A percentile compares a stretch with the other conserved stretches of the same genome.
phyloP scores from a whole-genome alignment of 2,797 vertebrate genomes.

The Protosalanx chinensis region DNA sequence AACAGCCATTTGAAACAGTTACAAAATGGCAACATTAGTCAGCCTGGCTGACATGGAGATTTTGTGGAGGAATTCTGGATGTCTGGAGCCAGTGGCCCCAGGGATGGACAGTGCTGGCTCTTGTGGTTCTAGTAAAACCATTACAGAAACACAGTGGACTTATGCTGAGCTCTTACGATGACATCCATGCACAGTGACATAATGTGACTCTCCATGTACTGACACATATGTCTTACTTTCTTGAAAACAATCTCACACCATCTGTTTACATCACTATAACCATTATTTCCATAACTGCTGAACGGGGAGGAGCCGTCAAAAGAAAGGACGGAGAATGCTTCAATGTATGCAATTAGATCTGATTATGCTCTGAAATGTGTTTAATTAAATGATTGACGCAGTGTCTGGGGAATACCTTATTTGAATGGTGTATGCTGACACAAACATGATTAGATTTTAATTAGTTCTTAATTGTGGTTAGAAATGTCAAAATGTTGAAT shows the following conservation, averaged over 20 bases:
- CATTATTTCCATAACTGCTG: not conserved
- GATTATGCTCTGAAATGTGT: not conserved
- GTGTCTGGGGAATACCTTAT: not conserved
- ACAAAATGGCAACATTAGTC: constrained; percentile 24
- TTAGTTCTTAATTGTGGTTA: not conserved
- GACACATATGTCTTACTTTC: not conserved
- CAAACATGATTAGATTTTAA: too few species aligned
- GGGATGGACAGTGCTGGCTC: constrained; percentile 21
- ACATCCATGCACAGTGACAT: not conserved
- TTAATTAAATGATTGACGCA: not conserved
- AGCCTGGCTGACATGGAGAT: constrained; percentile 13
- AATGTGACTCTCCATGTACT: not conserved
- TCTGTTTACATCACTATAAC: too few species aligned
- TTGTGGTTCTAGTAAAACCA: not conserved
- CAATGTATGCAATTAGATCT: not conserved
- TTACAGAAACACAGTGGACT: too few species aligned
- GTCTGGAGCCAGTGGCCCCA: constrained; percentile 4
- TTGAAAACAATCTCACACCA: not conserved
- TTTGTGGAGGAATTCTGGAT: constrained; percentile 4
- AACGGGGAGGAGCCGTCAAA: not conserved
- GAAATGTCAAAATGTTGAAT: not conserved
- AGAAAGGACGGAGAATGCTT: not conserved
- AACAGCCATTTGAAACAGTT: constrained; percentile 17
- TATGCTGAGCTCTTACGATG: not conserved
- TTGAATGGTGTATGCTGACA: not conserved